phyloP scores from a whole-genome alignment of 2,113 vertebrate genomes.

The Junco hyemalis region DNA sequence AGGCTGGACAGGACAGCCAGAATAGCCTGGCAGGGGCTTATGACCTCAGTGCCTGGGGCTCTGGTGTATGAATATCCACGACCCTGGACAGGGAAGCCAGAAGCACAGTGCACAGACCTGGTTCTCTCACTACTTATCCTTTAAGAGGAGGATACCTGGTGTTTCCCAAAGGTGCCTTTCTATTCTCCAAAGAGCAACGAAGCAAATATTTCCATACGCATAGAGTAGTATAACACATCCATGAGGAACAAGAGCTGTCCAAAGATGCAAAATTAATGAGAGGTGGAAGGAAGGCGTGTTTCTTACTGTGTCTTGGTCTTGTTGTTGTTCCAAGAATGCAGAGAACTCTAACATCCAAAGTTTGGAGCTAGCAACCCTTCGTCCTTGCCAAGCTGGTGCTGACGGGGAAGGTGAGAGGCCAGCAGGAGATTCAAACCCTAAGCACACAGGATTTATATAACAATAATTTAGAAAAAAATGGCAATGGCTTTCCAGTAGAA shows the following conservation, averaged over 20 bases:
- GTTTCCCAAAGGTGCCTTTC: neutral
- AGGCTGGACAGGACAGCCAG: neutral
- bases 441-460: neutral
- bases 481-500: neutral
- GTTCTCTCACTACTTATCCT: neutral
- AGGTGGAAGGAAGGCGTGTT: neutral
- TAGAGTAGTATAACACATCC: neutral
- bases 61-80: neutral
- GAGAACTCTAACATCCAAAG: conserved; percentile 96
- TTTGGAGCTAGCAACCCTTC: conserved; percentile 90
- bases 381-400: conserved; percentile 88
- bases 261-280: neutral
- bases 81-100: neutral
- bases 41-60: neutral
- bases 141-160: neutral
- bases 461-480: neutral
- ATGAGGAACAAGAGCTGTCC: neutral
- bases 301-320: conserved; percentile 90
- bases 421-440: conserved; percentile 87
- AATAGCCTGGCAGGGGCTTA: neutral
- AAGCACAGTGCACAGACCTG: neutral
- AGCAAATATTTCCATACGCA: neutral
- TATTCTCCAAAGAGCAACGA: neutral
- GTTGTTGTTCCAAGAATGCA: conserved; percentile 91
- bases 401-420: conserved; percentile 81